Evolutionary conservation across 2,888 invertebrate species (phyloP).

Genomic region (Drosophila lutescens): DNA sequence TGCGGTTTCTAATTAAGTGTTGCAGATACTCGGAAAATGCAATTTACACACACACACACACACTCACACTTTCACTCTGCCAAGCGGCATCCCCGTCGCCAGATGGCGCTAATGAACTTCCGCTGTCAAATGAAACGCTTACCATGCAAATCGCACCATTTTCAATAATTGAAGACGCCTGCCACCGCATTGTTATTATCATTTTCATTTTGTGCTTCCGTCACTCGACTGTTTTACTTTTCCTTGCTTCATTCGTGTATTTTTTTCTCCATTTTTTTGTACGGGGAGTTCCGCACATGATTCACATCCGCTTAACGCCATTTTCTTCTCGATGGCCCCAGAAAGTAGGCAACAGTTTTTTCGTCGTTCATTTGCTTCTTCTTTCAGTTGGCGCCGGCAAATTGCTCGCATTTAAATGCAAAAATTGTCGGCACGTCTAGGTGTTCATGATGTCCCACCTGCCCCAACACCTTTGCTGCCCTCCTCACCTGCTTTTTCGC

Average conservation of each 20-base stretch:
- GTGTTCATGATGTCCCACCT: conserved; percentile 65
- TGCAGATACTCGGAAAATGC: conserved; percentile 44
- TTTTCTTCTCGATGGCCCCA: conserved; percentile 50
- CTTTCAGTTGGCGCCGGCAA: conserved; percentile 43
- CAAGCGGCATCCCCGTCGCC: background rate
- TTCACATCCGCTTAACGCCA: conserved; percentile 67
- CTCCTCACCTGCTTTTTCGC: background rate
- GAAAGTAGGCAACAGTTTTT: conserved; percentile 64
- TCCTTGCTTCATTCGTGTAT: conserved; percentile 18
- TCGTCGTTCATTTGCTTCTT: conserved; percentile 30
- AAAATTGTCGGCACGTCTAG: conserved; percentile 74
- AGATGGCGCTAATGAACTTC: conserved; percentile 66
- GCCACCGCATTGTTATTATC: conserved; percentile 73
- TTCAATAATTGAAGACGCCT: conserved; percentile 70
- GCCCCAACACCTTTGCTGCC: conserved; percentile 14
- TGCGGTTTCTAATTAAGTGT: conserved; percentile 65
- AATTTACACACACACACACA: conserved; percentile 32
- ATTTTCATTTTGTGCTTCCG: conserved; percentile 66
- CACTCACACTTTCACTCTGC: background rate
- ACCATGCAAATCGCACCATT: conserved; percentile 68
- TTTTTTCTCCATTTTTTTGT: conserved; percentile 21
- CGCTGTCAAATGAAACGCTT: conserved; percentile 73
- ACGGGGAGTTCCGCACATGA: conserved; percentile 61
- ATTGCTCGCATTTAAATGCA: conserved; percentile 76
- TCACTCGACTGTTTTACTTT: conserved; percentile 39